Evolutionary conservation across 2,113 vertebrate genomes (phyloP), one percentile per base, ranked within the genome.

Genomic region (Psilopsiagon aurifrons): DNA sequence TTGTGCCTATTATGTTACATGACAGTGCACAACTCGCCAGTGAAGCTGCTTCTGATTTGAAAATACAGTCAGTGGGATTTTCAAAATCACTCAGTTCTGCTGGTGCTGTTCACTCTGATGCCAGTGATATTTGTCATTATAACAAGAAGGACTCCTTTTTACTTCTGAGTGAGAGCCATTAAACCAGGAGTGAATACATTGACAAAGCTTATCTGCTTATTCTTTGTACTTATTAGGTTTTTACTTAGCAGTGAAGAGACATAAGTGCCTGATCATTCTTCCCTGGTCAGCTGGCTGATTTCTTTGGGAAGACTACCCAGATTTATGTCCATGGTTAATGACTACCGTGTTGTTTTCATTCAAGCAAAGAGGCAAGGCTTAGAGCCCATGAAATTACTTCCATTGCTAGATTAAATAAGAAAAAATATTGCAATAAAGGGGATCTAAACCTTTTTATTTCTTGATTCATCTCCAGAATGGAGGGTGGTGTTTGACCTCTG

Each of bases 11-110:
- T 70, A 33, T 2, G 6, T 51, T 47, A 19, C 9, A 13, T 10
- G 10, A 11, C 16, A 59, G 24, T 8, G 17, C 1, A 2, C 37
- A 88, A 75, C 44, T 86, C 1, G 0, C 11, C 35, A 27, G 2
- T 76, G 51, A 90, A 76, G 12, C 23, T 44, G 11, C 8, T 16
- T 77, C 43, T 90, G 46, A 29, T 70, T 75, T 59, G 39, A 82
- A 95, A 90, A 84, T 29, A 35, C 23, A 31, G 3, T 22, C 47
- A 47, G 37, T 43, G 28, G 25, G 25, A 59, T 62, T 88, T 92
- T 63, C 14, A 73, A 49, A 85, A 77, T 37, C 24, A 5, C 17
- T 66, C 20, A 1, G 0, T 22, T 93, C 86, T 70, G 7, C 20
- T 43, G 20, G 1, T 31, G 17, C 8, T 59, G 3, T 41, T 82